Conservation (phyloP, 92 coral and sea anemone species). For the Zoanthus sociatus region DNA sequence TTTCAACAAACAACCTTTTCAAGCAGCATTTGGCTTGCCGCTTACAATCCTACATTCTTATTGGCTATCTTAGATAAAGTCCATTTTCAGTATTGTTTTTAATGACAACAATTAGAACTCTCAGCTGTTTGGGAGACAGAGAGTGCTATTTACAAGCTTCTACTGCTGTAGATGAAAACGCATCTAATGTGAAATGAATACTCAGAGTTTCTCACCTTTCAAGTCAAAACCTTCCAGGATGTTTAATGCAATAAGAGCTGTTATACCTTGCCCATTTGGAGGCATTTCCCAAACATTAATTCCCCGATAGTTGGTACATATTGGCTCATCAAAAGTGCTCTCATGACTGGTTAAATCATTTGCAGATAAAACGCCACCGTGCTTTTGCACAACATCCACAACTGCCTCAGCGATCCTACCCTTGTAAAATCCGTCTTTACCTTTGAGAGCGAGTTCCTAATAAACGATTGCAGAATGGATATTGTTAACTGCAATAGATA, state of each 20-base stretch:
- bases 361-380: conserved; percentile 85
- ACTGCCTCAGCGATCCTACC: conserved; percentile 87
- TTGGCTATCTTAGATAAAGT: not conserved
- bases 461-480: not conserved
- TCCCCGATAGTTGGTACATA: conserved; percentile 83
- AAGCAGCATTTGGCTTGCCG: not conserved
- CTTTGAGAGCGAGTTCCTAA: conserved; percentile 81
- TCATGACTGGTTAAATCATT: conserved; percentile 81
- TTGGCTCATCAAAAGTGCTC: conserved; percentile 89
- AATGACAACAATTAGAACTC: too few relatives aligned
- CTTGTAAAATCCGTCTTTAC: conserved; percentile 96
- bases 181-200: not conserved
- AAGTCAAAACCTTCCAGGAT: conserved; percentile 89
- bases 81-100: not conserved
- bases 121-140: not conserved
- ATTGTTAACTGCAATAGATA: not conserved
- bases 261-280: conserved; percentile 96
- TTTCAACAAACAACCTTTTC: not conserved
- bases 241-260: conserved; percentile 87
- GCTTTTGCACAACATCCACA: conserved; percentile 84
- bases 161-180: not conserved
- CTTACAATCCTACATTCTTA: not conserved
- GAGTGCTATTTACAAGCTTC: not conserved
- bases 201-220: conserved; percentile 61
- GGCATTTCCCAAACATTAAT: conserved; percentile 97